These are phyloP conservation scores for cat (Felis catus) DNA, from an alignment of 2,113 vertebrate genomes.

Conservation along the genomic window F.catus_Fca126_mat1.0 CM031412.1:175919001-175919500, in stretches of 20 bases:
- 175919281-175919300: neutral
- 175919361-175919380: neutral
- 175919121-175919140: neutral
- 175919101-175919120: rapidly evolving
- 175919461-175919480: neutral
- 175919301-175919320: neutral
- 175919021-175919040: neutral
- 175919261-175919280: neutral
- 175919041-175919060: neutral
- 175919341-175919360: conserved; percentile 36
- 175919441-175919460: neutral
- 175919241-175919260: rapidly evolving
- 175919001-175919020: neutral
- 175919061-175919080: neutral
- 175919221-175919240: neutral
- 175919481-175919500: neutral
- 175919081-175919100: neutral
- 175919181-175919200: rapidly evolving
- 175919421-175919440: neutral
- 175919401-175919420: conserved; percentile 3
- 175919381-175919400: conserved; percentile 35
- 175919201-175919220: neutral
- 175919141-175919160: neutral
- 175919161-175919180: neutral
- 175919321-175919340: neutral